Percentiles rank a stretch among this genome's conserved stretches.
phyloP scores from a whole-genome alignment of 2,113 vertebrate genomes.

The Coturnix japonica region DNA sequence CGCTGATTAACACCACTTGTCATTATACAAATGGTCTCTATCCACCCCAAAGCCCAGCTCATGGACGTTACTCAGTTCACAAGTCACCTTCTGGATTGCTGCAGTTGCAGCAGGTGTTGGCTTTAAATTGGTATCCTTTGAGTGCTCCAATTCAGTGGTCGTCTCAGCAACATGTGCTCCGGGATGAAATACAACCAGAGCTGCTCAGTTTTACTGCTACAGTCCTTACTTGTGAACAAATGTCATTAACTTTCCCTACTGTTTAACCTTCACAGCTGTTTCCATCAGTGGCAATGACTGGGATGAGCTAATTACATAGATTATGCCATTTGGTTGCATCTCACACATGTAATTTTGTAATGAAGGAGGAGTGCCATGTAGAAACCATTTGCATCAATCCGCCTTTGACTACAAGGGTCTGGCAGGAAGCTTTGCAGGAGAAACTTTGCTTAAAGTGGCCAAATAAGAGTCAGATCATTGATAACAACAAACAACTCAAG shows the following conservation, averaged over 20 bases:
- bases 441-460: not conserved
- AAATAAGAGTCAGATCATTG: not conserved
- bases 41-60: not conserved
- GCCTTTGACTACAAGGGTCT: not conserved
- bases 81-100: not conserved
- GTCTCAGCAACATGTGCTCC: not conserved
- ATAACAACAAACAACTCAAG: not conserved
- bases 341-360: conserved; percentile 39
- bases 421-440: not conserved
- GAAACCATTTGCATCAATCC: not conserved
- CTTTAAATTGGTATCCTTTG: not conserved
- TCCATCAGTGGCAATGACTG: not conserved
- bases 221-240: not conserved
- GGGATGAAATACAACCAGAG: not conserved
- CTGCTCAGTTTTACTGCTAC: not conserved
- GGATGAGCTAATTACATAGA: conserved; percentile 40
- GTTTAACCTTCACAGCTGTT: conserved; percentile 3
- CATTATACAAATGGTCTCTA: not conserved
- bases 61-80: not conserved
- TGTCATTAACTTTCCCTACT: not conserved
- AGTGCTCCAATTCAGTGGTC: not conserved
- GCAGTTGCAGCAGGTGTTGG: not conserved
- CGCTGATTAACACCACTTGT: not conserved
- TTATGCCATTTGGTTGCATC: conserved; percentile 16
- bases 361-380: not conserved